phyloP scores from a whole-genome alignment of 2,888 invertebrate genomes.

The Dryococelus australis region DNA sequence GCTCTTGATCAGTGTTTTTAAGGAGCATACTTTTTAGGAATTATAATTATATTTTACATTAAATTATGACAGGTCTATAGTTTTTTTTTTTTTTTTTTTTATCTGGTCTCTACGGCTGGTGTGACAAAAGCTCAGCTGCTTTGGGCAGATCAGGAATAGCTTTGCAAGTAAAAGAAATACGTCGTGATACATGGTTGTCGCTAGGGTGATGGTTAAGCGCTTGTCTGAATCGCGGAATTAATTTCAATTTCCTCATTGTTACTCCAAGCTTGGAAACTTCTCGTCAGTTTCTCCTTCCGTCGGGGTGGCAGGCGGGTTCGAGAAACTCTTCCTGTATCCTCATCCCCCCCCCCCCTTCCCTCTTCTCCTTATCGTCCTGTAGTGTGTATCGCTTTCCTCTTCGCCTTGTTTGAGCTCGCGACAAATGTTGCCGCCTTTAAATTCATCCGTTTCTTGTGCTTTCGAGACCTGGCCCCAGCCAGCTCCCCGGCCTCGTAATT shows the following conservation, averaged over 20 bases:
- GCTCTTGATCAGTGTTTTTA: too few relatives aligned
- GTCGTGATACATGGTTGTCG: neutral
- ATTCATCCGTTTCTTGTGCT: conserved; percentile 27
- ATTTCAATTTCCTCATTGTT: neutral
- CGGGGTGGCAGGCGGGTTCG: too few relatives aligned
- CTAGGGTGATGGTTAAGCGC: neutral
- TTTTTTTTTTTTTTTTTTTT: too few relatives aligned
- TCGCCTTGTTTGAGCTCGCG: conserved; percentile 26
- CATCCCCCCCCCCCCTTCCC: neutral
- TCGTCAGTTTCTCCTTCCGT: neutral
- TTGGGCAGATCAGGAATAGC: too few relatives aligned
- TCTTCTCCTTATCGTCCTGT: neutral
- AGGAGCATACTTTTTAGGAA: too few relatives aligned
- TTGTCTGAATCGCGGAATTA: neutral
- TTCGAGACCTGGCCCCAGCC: neutral
- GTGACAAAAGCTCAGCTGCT: too few relatives aligned
- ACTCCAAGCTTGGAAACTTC: neutral
- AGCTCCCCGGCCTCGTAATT: conserved; percentile 20
- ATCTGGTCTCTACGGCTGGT: too few relatives aligned
- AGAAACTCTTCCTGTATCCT: neutral
- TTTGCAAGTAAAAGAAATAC: neutral
- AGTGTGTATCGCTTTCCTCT: neutral
- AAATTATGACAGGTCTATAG: too few relatives aligned
- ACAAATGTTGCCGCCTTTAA: conserved; percentile 29
- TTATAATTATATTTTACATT: too few relatives aligned